phyloP scores from a whole-genome alignment of 2,797 vertebrate species.

The Kryptolebias ocellatus region DNA sequence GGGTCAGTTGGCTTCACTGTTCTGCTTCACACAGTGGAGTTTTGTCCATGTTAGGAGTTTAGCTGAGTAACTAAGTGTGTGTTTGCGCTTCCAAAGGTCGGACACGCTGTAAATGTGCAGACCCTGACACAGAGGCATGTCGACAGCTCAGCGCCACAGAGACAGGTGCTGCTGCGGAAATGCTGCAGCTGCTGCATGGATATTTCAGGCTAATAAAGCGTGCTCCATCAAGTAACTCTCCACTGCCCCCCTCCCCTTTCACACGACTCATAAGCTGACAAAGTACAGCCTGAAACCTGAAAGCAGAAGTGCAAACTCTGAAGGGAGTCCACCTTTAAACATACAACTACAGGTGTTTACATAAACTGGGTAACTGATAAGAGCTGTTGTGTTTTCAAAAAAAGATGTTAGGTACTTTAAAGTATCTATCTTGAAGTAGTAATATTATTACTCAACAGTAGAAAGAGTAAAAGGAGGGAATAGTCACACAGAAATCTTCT shows the following conservation, averaged over 20 bases:
- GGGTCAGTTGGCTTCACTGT: slow-evolving; percentile 1
- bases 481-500: no score
- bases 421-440: no score
- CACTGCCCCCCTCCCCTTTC: slow-evolving; percentile 1
- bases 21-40: no score
- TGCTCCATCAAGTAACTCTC: slow-evolving; percentile 36
- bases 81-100: slow-evolving; percentile 21
- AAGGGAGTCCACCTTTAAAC: slow-evolving; percentile 3
- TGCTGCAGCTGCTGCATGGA: slow-evolving; percentile 77
- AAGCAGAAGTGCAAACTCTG: slow-evolving; percentile 25
- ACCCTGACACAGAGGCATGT: slow-evolving; percentile 68
- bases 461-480: no score
- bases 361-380: background rate
- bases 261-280: slow-evolving; percentile 18
- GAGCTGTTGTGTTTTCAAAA: no score
- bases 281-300: slow-evolving; percentile 16
- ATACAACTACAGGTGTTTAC: background rate
- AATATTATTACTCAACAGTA: no score
- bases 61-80: background rate
- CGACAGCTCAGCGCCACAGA: slow-evolving; percentile 67
- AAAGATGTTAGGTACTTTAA: no score
- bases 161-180: slow-evolving; percentile 81
- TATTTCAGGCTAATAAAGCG: slow-evolving; percentile 69
- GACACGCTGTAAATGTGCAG: slow-evolving; percentile 42
- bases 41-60: slow-evolving; percentile 29